Percentiles rank a stretch among this genome's conserved stretches.
Conservation (phyloP, 2,113 vertebrate genomes). For the Cottus gobio region DNA sequence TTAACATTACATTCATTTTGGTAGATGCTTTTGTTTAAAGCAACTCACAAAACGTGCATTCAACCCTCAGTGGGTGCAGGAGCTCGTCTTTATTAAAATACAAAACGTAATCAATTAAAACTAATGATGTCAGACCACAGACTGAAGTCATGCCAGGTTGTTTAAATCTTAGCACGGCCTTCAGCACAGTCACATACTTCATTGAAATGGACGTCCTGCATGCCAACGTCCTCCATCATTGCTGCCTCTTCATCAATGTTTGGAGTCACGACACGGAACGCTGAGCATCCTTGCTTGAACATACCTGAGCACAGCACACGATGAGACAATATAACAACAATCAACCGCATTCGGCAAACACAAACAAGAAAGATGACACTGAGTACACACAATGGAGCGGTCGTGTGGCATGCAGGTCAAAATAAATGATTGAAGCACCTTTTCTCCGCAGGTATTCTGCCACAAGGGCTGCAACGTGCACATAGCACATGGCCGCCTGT, state of each 20-base stretch:
- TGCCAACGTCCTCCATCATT: constrained; percentile 99
- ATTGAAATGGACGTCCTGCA: constrained; percentile 99
- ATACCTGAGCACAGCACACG: constrained; percentile 82
- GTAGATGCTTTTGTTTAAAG: not conserved
- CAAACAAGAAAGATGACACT: too few relatives aligned
- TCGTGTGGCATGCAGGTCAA: not conserved
- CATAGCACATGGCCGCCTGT: constrained; percentile 97
- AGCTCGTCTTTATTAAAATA: not conserved
- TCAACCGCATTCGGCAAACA: not conserved
- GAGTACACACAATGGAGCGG: not conserved
- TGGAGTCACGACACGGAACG: constrained; percentile 95
- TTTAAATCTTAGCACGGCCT: not conserved
- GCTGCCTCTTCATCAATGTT: constrained; percentile 99
- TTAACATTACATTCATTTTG: not conserved
- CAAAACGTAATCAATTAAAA: not conserved
- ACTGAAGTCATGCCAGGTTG: not conserved
- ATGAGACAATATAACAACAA: not conserved
- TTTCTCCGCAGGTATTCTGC: constrained; percentile 95
- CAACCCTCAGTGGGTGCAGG: not conserved
- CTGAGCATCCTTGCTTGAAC: constrained; percentile 96
- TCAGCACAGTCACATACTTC: constrained; percentile 80
- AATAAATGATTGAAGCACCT: constrained; percentile 78
- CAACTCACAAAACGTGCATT: not conserved
- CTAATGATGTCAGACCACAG: not conserved
- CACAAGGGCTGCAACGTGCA: constrained; percentile 94